A percentile compares a stretch with the other conserved stretches of the same genome.
These are phyloP conservation scores for Limonius californicus DNA, from an alignment of 1,140 invertebrate genomes.

Conservation along the genomic window DNA sequence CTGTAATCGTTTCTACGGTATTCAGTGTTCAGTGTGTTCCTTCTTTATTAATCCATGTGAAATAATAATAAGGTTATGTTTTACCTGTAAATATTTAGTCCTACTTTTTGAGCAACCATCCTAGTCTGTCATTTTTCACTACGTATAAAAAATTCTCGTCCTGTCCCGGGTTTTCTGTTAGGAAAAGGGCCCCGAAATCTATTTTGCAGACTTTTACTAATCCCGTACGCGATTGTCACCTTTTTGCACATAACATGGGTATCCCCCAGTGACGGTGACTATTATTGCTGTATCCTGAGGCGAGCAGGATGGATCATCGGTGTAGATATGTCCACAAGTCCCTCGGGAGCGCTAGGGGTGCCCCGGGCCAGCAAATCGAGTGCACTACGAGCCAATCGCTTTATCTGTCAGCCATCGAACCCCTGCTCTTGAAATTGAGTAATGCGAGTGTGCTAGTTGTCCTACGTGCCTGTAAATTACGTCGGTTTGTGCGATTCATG, in stretches of 20 bases:
- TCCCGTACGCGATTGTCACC: not conserved
- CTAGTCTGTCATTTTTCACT: too few relatives aligned
- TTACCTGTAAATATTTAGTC: too few relatives aligned
- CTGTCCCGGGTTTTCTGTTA: too few relatives aligned
- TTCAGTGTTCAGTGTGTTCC: too few relatives aligned
- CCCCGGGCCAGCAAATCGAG: constrained; percentile 3
- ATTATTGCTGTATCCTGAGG: constrained; percentile 9
- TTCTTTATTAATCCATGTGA: too few relatives aligned
- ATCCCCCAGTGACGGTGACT: constrained; percentile 5
- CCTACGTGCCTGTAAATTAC: not conserved
- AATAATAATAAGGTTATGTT: too few relatives aligned
- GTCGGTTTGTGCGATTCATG: too few relatives aligned
- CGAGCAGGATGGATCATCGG: constrained; percentile 8
- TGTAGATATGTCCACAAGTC: constrained; percentile 14
- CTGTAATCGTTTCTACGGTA: too few relatives aligned
- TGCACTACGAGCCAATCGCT: constrained; percentile 11
- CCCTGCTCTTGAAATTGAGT: constrained; percentile 1
- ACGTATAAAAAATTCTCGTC: too few relatives aligned
- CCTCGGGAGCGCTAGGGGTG: not conserved
- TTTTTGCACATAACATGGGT: constrained; percentile 5
- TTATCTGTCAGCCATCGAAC: constrained; percentile 10
- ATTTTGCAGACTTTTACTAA: not conserved
- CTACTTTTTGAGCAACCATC: too few relatives aligned
- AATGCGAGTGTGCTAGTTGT: not conserved
- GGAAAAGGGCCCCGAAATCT: not conserved